A percentile compares a stretch with the other conserved stretches of the same genome.
Evolutionary conservation across 2,888 invertebrate species (phyloP).

Genomic region (Axea sp.): DNA sequence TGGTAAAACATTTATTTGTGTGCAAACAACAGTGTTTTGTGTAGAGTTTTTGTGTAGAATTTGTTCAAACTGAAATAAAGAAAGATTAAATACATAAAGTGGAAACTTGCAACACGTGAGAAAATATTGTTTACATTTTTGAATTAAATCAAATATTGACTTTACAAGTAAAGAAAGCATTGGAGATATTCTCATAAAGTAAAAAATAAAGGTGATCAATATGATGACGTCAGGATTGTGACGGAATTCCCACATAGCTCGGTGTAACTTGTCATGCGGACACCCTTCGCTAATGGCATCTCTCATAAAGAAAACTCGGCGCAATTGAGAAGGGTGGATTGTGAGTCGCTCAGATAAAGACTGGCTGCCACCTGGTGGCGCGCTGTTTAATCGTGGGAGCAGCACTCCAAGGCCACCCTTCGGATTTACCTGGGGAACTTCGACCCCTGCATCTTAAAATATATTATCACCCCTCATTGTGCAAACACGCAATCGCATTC

Average conservation of each 20-base stretch:
- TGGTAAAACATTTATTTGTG: no score
- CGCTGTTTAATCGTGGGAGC: conserved; percentile 72
- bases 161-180: conserved; percentile 5
- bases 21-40: no score
- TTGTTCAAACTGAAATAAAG: no score
- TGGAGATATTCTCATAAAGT: conserved; percentile 34
- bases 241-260: conserved; percentile 54
- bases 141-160: conserved; percentile 31
- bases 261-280: conserved; percentile 50
- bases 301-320: conserved; percentile 41
- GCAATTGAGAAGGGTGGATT: conserved; percentile 40
- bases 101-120: conserved; percentile 1
- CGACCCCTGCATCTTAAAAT: conserved; percentile 56
- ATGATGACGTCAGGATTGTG: conserved; percentile 33
- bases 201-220: conserved; percentile 43
- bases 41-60: no score
- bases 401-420: conserved; percentile 69
- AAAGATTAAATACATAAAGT: no score
- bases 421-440: conserved; percentile 30
- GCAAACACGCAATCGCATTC: conserved; percentile 38
- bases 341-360: conserved; percentile 65
- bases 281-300: conserved; percentile 62
- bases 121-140: neutral
- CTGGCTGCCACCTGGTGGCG: conserved; percentile 71
- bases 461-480: conserved; percentile 19